Base-by-base conservation (phyloP, 2,113 vertebrate genomes). In the Canis aureus region DNA sequence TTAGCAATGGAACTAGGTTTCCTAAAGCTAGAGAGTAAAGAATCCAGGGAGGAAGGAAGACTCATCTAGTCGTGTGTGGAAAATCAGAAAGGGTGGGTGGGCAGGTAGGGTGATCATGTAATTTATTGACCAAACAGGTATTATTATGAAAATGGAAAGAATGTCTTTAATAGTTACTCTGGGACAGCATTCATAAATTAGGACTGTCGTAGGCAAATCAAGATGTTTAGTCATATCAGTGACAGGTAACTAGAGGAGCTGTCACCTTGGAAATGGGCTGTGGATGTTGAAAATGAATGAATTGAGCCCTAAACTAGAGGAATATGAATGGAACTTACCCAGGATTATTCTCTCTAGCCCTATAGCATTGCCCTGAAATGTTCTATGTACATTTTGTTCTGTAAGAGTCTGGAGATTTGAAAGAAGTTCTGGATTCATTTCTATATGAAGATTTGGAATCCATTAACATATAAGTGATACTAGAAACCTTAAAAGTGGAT, bases 401-500 rank as follows among this genome's bases (percentile, higher is more conserved):
- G 2, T 55, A 94, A 95, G 27, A 27, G 19, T 71, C 23, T 92
- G 59, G 51, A 59, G 51, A 88, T 92, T 73, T 83, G 78, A 80
- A 93, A 32, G 78, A 78, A 94, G 51, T 82, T 92, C 89, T 83
- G 23, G 57, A 27, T 35, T 92, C 71, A 78, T 73, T 35, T 87
- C 22, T 79, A 59, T 51, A 62, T 71, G 32, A 95, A 81, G 62
- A 25, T 89, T 89, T 93, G 51, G 49, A 88, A 94, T 32, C 66
- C 49, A 67, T 82, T 95, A 71, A 16, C 19, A 27, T 23, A 35
- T 57, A 84, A 29, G 29, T 95, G 69, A 4, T 27, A 85, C 73
- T 71, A 83, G 53, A 86, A 97, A 96, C 35, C 17, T 94, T 69
- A 82, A 55, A 78, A 89, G 60, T 55, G 53, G 17, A 81, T 89